Evolutionary conservation across 2,888 invertebrate genomes (phyloP).

Genomic region (Mycalesis mineus): DNA sequence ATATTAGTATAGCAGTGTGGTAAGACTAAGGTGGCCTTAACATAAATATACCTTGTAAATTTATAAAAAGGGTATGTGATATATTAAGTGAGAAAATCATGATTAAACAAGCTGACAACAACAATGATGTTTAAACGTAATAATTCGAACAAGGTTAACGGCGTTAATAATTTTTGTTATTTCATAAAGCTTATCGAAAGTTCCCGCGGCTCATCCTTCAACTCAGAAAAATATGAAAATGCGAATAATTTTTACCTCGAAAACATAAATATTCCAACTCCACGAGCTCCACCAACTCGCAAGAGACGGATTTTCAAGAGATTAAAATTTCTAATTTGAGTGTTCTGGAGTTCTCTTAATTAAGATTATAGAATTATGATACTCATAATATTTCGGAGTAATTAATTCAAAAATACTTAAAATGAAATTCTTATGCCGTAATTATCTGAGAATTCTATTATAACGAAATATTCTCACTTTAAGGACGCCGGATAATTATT

Average conservation of each 20-base stretch:
- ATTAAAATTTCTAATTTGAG: slow-evolving; percentile 70
- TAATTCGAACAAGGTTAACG: neutral
- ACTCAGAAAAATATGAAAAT: slow-evolving; percentile 21
- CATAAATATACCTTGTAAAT: too few relatives aligned
- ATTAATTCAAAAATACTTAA: slow-evolving; percentile 67
- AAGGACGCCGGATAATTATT: slow-evolving; percentile 33
- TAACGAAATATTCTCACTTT: slow-evolving; percentile 40
- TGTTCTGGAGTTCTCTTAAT: slow-evolving; percentile 68
- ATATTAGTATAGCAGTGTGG: too few relatives aligned
- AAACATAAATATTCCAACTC: slow-evolving; percentile 45
- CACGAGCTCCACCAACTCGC: slow-evolving; percentile 43
- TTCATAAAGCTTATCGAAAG: slow-evolving; percentile 21
- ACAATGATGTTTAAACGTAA: neutral
- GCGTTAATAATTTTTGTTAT: neutral
- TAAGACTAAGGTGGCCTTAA: too few relatives aligned
- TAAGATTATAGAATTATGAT: slow-evolving; percentile 75
- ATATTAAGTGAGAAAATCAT: too few relatives aligned
- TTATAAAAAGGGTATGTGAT: too few relatives aligned
- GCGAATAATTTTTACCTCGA: slow-evolving; percentile 29
- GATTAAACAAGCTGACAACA: neutral
- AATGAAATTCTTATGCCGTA: slow-evolving; percentile 51
- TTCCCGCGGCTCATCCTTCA: slow-evolving; percentile 23
- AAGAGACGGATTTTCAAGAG: slow-evolving; percentile 53
- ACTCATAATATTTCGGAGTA: slow-evolving; percentile 71
- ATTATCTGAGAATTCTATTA: slow-evolving; percentile 56